Evolutionary conservation across 1,140 invertebrate species (phyloP), one percentile per base, ranked within the genome.

Genomic region (Nephotettix cincticeps): DNA sequence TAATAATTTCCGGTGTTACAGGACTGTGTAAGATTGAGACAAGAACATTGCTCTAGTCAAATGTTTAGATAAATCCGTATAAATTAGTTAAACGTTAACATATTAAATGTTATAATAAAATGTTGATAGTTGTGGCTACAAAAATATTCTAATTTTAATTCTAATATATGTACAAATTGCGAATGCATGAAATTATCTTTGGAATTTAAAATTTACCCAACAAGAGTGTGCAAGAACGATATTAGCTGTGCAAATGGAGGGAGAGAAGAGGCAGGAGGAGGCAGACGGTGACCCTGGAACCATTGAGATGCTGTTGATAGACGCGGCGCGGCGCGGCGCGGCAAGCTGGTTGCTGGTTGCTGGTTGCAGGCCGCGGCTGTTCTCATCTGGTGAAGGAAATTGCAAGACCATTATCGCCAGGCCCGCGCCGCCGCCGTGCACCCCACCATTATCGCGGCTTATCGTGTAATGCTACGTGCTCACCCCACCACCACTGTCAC

Each of bases 271-370:
- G 47, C 14, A n/a, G 21, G 3, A 21, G 21, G 47, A 29, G 21
- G 3, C 3, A n/a, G 47, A 29, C 56, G 14, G 27, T 61, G 23
- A 29, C 27, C 56, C 56, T 61, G 23, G 28, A 29, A 61, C 47
- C 23, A 29, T 51, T 51, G 56, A 61, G 56, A 61, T 61, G 25
- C 27, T 21, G 56, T 61, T 61, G 56, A 61, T 61, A 61, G 14
- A 25, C 14, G 2, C 6, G 56, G 6, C 21, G 47, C 6, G 21
- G 23, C 47, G 21, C n/a, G n/a, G n/a, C n/a, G n/a, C n/a, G n/a
- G n/a, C n/a, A n/a, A n/a, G n/a, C n/a, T n/a, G n/a, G n/a, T n/a
- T n/a, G n/a, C n/a, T n/a, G n/a, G n/a, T n/a, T n/a, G n/a, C n/a
- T n/a, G 14, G 32, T 14, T 36, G 32, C 14, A 14, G 28, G 56